These are phyloP conservation scores for Zaprionus bogoriensis DNA, from an alignment of 2,888 invertebrate genomes.

Conservation along the genomic window DNA sequence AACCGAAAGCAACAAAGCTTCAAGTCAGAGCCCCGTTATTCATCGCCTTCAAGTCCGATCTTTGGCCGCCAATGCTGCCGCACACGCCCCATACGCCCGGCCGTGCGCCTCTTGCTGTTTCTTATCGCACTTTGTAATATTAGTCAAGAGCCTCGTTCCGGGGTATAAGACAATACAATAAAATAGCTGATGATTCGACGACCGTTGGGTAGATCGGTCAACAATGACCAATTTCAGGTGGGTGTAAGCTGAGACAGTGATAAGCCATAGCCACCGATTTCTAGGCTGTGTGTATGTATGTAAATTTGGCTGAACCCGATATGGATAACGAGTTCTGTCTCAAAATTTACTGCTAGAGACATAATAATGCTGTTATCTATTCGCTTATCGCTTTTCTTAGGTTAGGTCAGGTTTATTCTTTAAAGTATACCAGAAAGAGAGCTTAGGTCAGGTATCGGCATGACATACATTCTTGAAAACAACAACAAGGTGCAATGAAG, in stretches of 20 bases:
- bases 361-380: neutral
- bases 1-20: slow-evolving; percentile 4
- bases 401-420: neutral
- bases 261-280: slow-evolving; percentile 31
- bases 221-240: slow-evolving; percentile 49
- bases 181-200: slow-evolving; percentile 23
- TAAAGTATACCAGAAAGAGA: too few relatives aligned
- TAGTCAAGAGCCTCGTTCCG: slow-evolving; percentile 33
- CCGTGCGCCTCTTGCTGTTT: neutral
- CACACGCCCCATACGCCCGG: too few relatives aligned
- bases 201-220: slow-evolving; percentile 7
- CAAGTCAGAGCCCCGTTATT: slow-evolving; percentile 44
- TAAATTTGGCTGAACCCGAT: slow-evolving; percentile 4
- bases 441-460: slow-evolving; percentile 5
- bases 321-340: too few relatives aligned
- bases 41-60: slow-evolving; percentile 43
- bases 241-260: slow-evolving; percentile 46
- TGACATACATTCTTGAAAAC: too few relatives aligned
- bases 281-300: slow-evolving; percentile 36
- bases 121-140: slow-evolving; percentile 53
- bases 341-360: neutral
- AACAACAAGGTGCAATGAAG: too few relatives aligned
- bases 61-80: slow-evolving; percentile 34
- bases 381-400: neutral
- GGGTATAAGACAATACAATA: slow-evolving; percentile 37